phyloP scores from a whole-genome alignment of 2,113 vertebrate species.

The Glaucomys volans region DNA sequence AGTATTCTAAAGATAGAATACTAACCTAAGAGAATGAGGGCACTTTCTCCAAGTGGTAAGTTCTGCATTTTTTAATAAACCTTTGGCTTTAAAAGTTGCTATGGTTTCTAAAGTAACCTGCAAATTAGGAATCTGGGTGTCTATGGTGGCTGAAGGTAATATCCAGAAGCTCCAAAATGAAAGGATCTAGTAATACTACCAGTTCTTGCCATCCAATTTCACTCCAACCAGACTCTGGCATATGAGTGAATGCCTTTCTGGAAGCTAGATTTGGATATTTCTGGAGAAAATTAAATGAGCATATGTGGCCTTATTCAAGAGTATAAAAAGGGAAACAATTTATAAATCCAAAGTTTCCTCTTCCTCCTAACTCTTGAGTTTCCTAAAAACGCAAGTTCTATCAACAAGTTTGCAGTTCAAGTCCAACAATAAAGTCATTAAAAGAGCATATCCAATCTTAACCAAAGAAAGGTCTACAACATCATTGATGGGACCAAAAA shows the following conservation, averaged over 20 bases:
- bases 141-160: neutral
- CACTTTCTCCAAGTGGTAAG: neutral
- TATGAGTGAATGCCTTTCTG: neutral
- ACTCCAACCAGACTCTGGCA: neutral
- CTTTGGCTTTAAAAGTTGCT: neutral
- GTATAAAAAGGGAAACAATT: constrained; percentile 30
- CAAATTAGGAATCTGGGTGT: neutral
- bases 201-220: neutral
- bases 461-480: neutral
- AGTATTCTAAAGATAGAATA: neutral
- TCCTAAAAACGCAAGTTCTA: constrained; percentile 20
- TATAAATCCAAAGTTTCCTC: neutral
- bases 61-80: neutral
- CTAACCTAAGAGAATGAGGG: neutral
- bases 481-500: constrained; percentile 11
- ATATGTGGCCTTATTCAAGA: neutral
- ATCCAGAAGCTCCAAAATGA: neutral
- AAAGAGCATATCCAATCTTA: neutral
- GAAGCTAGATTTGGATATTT: neutral
- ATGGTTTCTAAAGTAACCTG: neutral
- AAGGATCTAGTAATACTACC: neutral
- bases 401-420: constrained; percentile 30
- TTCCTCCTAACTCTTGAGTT: neutral
- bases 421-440: constrained; percentile 18
- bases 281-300: neutral